Conservation (phyloP, 2,797 vertebrate genomes). For the Lateolabrax maculatus region DNA sequence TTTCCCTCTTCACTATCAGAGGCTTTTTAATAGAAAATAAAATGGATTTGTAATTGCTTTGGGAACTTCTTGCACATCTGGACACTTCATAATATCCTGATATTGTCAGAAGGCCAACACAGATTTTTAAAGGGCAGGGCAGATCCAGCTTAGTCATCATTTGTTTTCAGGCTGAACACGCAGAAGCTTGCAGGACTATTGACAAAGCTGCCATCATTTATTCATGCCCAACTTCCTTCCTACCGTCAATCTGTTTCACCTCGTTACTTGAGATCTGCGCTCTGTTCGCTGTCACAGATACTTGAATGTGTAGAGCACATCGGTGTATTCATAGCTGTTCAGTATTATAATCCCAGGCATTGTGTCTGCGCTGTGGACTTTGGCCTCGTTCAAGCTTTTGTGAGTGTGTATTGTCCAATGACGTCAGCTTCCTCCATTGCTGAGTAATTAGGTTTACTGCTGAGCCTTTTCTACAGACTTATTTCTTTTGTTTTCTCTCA, state of each 20-base stretch:
- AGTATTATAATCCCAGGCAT: constrained; percentile 5
- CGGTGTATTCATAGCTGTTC: not conserved
- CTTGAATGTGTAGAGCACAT: not conserved
- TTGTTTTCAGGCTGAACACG: constrained; percentile 6
- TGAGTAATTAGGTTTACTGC: not conserved
- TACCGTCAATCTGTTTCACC: not conserved
- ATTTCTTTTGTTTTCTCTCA: not conserved
- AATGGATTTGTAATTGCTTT: not conserved
- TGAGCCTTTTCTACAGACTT: not conserved
- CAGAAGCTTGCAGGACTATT: constrained; percentile 21
- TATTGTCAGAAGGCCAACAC: not conserved
- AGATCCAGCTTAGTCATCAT: not conserved
- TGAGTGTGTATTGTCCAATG: constrained; percentile 16
- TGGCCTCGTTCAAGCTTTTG: not conserved
- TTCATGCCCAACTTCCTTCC: constrained; percentile 35
- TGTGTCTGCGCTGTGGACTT: constrained; percentile 26
- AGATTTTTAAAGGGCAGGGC: not conserved
- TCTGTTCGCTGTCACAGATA: not conserved
- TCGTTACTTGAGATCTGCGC: not conserved
- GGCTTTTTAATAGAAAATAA: not conserved
- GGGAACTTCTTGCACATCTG: not conserved
- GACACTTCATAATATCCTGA: not conserved
- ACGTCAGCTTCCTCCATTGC: constrained; percentile 27
- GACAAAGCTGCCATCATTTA: constrained; percentile 30
- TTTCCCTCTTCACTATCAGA: not conserved